Conservation (phyloP, 2,797 vertebrate genomes). For the Sphaeramia orbicularis region DNA sequence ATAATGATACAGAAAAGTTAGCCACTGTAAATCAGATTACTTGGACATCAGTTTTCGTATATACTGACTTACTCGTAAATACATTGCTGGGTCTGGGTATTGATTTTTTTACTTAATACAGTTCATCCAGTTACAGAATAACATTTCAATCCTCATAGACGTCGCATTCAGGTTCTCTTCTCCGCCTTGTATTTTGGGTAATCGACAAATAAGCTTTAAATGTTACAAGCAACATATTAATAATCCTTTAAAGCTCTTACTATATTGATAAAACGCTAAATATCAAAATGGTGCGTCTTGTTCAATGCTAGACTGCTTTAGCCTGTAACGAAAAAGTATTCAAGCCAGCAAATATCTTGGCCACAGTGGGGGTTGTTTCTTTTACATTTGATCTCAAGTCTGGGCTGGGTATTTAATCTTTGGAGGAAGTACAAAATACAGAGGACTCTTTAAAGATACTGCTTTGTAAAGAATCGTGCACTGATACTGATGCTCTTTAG, state of each 20-base stretch:
- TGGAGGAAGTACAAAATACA: fast-evolving
- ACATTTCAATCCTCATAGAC: too few relatives aligned
- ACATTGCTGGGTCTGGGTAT: too few relatives aligned
- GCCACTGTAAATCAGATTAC: background rate
- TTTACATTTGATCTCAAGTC: fast-evolving
- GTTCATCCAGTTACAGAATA: too few relatives aligned
- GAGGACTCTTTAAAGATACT: too few relatives aligned
- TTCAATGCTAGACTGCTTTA: slow-evolving; percentile 6
- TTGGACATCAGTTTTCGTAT: too few relatives aligned
- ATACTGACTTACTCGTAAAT: too few relatives aligned
- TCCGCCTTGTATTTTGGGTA: too few relatives aligned
- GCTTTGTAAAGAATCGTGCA: too few relatives aligned
- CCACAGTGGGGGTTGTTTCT: background rate
- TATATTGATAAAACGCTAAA: background rate
- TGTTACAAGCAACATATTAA: background rate
- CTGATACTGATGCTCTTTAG: fast-evolving
- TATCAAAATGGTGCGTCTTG: background rate
- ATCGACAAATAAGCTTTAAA: background rate
- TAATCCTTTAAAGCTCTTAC: background rate
- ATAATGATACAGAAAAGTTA: background rate
- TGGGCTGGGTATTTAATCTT: fast-evolving
- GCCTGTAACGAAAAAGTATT: slow-evolving; percentile 21
- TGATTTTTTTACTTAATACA: too few relatives aligned
- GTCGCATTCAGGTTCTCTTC: too few relatives aligned
- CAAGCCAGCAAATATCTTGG: slow-evolving; percentile 65